Conservation (phyloP, 2,888 invertebrate species). For the Pseudolycoriella hygida region DNA sequence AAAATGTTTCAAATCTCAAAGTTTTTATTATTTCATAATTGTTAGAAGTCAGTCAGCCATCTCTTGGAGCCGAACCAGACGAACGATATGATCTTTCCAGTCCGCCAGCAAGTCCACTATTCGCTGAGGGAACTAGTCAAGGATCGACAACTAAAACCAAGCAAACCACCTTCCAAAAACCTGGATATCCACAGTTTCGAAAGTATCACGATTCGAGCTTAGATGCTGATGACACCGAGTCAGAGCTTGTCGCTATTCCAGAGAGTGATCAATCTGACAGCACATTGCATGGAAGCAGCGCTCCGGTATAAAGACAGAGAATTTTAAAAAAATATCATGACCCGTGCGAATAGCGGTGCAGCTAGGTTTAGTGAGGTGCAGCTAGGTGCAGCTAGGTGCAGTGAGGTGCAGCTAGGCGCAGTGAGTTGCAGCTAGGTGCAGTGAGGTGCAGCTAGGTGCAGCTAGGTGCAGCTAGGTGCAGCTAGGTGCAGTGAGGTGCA, state of each 20-base stretch:
- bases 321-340: too few species aligned
- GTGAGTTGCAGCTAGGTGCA: too few species aligned
- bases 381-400: too few species aligned
- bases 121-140: conserved; percentile 34
- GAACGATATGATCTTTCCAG: conserved; percentile 32
- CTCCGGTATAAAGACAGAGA: too few species aligned
- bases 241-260: conserved; percentile 75
- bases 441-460: too few species aligned
- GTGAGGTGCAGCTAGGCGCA: too few species aligned
- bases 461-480: too few species aligned
- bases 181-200: conserved; percentile 27
- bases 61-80: conserved; percentile 50
- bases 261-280: conserved; percentile 79
- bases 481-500: too few species aligned
- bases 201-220: conserved; percentile 37
- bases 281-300: conserved; percentile 60
- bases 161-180: conserved; percentile 41
- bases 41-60: conserved; percentile 57
- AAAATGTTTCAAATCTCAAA: not conserved
- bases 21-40: not conserved
- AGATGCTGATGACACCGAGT: conserved; percentile 74
- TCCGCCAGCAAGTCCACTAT: conserved; percentile 44
- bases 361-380: too few species aligned
- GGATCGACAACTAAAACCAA: conserved; percentile 29
- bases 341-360: too few species aligned